Base-by-base conservation (phyloP, 2,113 vertebrate genomes). In the Nettapus auritus region DNA sequence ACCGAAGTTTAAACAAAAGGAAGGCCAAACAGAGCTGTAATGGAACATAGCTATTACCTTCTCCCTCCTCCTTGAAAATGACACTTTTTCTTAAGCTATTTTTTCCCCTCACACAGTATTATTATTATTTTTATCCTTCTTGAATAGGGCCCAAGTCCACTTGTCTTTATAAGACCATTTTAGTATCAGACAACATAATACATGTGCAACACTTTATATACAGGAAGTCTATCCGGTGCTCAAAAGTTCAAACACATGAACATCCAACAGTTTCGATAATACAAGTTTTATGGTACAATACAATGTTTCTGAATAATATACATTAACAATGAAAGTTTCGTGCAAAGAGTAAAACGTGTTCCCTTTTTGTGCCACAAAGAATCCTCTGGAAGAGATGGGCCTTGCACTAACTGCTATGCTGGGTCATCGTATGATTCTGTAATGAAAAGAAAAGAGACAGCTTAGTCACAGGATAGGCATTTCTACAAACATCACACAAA, bases 381-480 rank as follows among this genome's bases (percentile, higher is more conserved):
- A 92, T 97, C 89, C 93, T 97, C 97, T 96, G 94, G 89, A 97
- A 96, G 96, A 96, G 97, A 90, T 19, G 33, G 88, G 96, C 96
- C 97, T 97, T 98, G 98, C 97, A 99, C 99, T 99, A 99, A 98
- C 99, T 99, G 99, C 98, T 99, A 98, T 99, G 99, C 97, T 99
- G 99, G 97, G 99, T 99, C 99, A 99, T 98, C 94, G 99, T 99
- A 98, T 99, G 99, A 95, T 99, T 99, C 99, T 99, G 98, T 66
- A 98, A 98, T 66, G 86, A 89, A 97, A 95, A 96, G 60, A 94
- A 95, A 95, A 94, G 96, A 94, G 73, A 89, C 25, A 79, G 80
- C 9, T 97, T 93, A 96, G 88, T 83, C 63, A 88, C 50, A 69
- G 42, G 56, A 71, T 36, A 79, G 82, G 75, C 74, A 89, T 80